Percentiles rank a stretch among this genome's conserved stretches.
Evolutionary conservation across 2,888 invertebrate species (phyloP).

Genomic region (Yponomeuta evonymella): DNA sequence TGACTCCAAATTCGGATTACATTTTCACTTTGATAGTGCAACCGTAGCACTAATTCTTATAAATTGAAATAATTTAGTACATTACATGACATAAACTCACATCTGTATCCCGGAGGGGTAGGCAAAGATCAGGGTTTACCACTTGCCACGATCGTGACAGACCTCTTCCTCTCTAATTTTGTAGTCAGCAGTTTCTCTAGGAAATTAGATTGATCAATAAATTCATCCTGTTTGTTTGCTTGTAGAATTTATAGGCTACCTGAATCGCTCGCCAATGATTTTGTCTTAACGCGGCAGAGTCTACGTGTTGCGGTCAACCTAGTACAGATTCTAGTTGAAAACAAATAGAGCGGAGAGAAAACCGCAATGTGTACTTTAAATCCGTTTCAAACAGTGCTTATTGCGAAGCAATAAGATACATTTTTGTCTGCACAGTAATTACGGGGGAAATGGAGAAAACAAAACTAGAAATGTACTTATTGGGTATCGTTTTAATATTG

Average conservation of each 20-base stretch:
- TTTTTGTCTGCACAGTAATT: background rate
- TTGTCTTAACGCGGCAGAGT: background rate
- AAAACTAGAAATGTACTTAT: background rate
- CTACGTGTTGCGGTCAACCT: background rate
- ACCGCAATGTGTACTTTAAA: background rate
- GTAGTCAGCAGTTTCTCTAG: no score
- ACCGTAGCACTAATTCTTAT: no score
- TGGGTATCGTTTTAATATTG: background rate
- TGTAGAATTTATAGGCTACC: no score
- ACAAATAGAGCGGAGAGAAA: background rate
- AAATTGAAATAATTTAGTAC: no score
- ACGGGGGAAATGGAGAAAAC: background rate
- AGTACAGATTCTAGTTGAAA: background rate
- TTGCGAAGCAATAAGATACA: background rate
- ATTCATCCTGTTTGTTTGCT: background rate
- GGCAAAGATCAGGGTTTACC: no score
- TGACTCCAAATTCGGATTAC: no score
- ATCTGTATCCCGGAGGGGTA: no score
- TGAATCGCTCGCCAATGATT: background rate
- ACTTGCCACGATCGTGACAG: no score
- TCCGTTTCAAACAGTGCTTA: background rate
- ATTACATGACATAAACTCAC: no score
- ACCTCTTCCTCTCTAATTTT: no score
- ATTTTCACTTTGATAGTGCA: no score
- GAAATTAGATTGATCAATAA: background rate